phyloP scores from a whole-genome alignment of 2,113 vertebrate species.

The Probosciger aterrimus region DNA sequence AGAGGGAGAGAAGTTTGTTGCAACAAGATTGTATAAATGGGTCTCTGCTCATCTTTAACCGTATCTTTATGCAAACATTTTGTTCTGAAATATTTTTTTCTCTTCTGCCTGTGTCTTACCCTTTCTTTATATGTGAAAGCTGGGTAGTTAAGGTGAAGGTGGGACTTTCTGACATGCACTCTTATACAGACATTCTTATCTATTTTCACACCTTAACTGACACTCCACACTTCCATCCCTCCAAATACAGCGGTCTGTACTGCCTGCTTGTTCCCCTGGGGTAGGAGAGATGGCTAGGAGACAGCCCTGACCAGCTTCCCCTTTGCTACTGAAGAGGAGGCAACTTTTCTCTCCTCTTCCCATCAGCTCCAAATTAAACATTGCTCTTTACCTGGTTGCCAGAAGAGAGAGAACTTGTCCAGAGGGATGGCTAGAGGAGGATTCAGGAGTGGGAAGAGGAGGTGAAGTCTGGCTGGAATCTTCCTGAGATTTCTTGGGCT shows the following conservation, averaged over 20 bases:
- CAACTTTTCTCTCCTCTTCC: not conserved
- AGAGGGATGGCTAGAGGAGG: not conserved
- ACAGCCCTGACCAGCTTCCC: not conserved
- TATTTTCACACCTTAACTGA: not conserved
- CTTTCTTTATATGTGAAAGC: not conserved
- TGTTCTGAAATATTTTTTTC: not conserved
- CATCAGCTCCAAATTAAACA: not conserved
- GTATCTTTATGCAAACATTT: not conserved
- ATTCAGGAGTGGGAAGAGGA: not conserved
- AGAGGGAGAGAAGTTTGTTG: not conserved
- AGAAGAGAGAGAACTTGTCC: not conserved
- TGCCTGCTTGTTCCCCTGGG: not conserved
- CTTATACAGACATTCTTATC: not conserved
- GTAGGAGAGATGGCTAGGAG: not conserved
- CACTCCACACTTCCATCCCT: not conserved
- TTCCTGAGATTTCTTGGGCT: not conserved
- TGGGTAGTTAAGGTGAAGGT: not conserved
- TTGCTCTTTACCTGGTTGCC: not conserved
- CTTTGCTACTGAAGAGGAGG: rapidly evolving
- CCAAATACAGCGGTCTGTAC: not conserved
- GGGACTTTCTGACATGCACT: not conserved
- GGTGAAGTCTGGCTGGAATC: not conserved
- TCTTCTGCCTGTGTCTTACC: not conserved
- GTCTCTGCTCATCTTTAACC: not conserved
- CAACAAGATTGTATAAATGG: not conserved